phyloP scores from a whole-genome alignment of 2,113 vertebrate species.

The Trinectes maculatus region DNA sequence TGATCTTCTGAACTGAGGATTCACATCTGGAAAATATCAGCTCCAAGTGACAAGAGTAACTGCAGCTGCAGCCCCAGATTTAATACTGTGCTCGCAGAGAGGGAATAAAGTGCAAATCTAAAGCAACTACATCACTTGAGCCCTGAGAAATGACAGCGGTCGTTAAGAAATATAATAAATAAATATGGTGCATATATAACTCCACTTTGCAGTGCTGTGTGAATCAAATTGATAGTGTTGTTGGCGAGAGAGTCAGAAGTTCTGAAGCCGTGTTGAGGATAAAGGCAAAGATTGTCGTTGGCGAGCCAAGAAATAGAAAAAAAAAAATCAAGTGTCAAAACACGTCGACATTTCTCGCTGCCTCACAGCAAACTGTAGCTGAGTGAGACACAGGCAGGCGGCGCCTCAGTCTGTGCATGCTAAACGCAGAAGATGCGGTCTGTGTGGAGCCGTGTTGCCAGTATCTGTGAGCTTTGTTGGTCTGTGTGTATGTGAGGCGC shows the following conservation, averaged over 20 bases:
- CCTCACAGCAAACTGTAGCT: conserved; percentile 60
- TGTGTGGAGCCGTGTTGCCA: background rate
- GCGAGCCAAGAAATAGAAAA: conserved; percentile 40
- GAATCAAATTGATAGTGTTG: background rate
- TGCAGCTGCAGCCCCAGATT: background rate
- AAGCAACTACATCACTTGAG: conserved; percentile 1
- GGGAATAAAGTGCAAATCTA: background rate
- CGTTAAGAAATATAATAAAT: background rate
- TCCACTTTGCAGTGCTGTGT: background rate
- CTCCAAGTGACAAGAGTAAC: background rate
- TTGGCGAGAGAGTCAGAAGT: conserved; percentile 3
- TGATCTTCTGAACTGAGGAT: background rate
- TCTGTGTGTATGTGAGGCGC: conserved; percentile 17
- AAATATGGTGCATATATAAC: too few species aligned
- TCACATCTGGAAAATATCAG: too few species aligned
- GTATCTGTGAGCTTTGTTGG: conserved; percentile 6
- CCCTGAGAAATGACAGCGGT: background rate
- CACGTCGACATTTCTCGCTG: conserved; percentile 63
- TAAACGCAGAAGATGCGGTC: conserved; percentile 10
- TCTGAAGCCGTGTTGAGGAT: conserved; percentile 42
- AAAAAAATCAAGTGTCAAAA: conserved; percentile 66
- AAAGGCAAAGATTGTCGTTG: conserved; percentile 44
- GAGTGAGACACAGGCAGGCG: conserved; percentile 47
- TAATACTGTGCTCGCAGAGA: background rate
- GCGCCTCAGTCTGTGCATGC: background rate